phyloP scores from a whole-genome alignment of 2,797 vertebrate species.

The Melanotaenia nigrans region DNA sequence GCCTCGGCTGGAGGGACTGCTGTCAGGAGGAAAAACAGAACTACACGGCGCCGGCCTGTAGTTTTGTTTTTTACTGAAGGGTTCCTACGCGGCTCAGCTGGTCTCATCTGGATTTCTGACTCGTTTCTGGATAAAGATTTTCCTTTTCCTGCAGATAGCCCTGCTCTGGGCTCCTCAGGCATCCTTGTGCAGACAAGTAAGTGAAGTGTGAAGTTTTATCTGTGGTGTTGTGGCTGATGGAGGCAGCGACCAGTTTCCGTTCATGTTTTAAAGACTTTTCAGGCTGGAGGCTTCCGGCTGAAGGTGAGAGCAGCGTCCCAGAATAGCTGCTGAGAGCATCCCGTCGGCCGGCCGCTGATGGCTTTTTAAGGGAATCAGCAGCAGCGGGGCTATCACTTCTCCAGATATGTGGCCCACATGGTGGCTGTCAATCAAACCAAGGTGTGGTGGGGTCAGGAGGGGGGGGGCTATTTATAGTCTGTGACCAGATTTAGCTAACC shows the following conservation, averaged over 20 bases:
- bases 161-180: slow-evolving; percentile 88
- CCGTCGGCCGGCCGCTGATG: slow-evolving; percentile 77
- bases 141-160: slow-evolving; percentile 85
- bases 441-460: slow-evolving; percentile 9
- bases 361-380: slow-evolving; percentile 99
- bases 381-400: slow-evolving; percentile 88
- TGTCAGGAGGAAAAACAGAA: slow-evolving; percentile 90
- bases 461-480: slow-evolving; percentile 62
- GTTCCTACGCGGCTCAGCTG: slow-evolving; percentile 88
- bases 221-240: slow-evolving; percentile 17
- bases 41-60: slow-evolving; percentile 88
- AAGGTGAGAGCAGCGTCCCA: slow-evolving; percentile 69
- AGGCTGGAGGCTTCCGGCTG: slow-evolving; percentile 19
- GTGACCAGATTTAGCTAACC: slow-evolving; percentile 40
- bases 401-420: slow-evolving; percentile 92
- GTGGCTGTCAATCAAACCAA: slow-evolving; percentile 88
- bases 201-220: slow-evolving; percentile 35
- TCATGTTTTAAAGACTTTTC: neutral
- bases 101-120: slow-evolving; percentile 88
- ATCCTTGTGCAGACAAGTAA: slow-evolving; percentile 93
- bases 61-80: slow-evolving; percentile 93
- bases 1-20: slow-evolving; percentile 99
- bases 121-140: slow-evolving; percentile 87
- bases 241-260: neutral
- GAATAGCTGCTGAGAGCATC: slow-evolving; percentile 95